Base-by-base conservation (phyloP, 2,113 vertebrate genomes). In the Phoxinus phoxinus region DNA sequence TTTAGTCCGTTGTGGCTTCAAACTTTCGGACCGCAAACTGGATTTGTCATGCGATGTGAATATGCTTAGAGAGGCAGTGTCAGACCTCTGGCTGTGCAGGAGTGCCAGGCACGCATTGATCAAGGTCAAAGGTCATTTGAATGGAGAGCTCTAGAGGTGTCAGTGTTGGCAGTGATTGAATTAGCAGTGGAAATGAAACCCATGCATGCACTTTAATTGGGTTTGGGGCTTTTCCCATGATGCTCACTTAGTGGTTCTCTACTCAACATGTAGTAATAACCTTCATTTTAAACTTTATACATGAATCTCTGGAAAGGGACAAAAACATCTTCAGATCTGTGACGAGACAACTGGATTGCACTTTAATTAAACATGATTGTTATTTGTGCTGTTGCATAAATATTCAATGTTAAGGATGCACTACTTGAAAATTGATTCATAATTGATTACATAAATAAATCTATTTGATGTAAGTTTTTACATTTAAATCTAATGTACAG, bases 201-300 rank as follows among this genome's bases (percentile, higher is more conserved):
- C 56, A 53, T 83, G 53, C 67, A n/a, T 51, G 23, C 58, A 37
- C 59, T 88, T 83, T 71, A 81, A 84, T 82, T 81, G 65, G 77
- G 73, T 88, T 86, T 86, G n/a, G 84, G 58, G 32, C 51, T 75
- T 59, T 85, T 67, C 35, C 84, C 75, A 88, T 69, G 84, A 37
- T 37, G 80, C 27, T 72, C 46, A 10, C 53, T 71, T 58, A 83
- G 72, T 83, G 46, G 53, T 79, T 13, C 17, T 72, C 63, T 61
- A 56, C 63, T 32, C 56, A 83, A 2, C 17, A 58, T 86, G 12
- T 73, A 79, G 48, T 41, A 12, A 1, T 48, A 58, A 80, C 82
- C 82, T 87, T 87, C 83, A 53, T 46, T 83, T 83, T 77, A 41
- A 86, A 46, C 35, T 83, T 69, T 83, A 65, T 53, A 15, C 46